These are phyloP conservation scores for Eumerus sabulonum DNA, from an alignment of 2,888 invertebrate species.

Conservation along the genomic window DNA sequence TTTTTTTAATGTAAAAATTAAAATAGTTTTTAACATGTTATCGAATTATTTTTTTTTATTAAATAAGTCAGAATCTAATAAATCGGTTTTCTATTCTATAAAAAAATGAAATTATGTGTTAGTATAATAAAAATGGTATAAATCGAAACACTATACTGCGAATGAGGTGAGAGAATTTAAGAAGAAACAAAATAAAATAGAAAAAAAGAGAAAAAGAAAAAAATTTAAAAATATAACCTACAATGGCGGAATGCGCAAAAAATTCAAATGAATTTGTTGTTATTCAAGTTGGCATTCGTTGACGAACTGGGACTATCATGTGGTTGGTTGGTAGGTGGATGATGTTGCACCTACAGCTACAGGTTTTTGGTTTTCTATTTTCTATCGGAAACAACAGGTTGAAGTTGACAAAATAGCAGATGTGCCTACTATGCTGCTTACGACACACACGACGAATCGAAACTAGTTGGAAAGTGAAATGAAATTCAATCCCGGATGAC, in stretches of 20 bases:
- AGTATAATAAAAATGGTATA: constrained; percentile 42
- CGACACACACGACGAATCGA: constrained; percentile 36
- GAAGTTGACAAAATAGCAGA: constrained; percentile 20
- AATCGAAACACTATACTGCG: constrained; percentile 44
- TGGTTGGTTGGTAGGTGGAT: constrained; percentile 19
- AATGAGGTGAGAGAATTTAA: constrained; percentile 30
- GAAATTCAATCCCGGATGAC: constrained; percentile 4
- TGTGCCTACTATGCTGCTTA: constrained; percentile 44
- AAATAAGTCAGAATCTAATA: constrained; percentile 64
- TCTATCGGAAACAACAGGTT: background rate
- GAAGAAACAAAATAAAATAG: background rate
- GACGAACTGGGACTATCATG: constrained; percentile 10
- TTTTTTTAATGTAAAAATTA: constrained; percentile 43
- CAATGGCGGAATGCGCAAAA: constrained; percentile 64
- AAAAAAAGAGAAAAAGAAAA: constrained; percentile 10
- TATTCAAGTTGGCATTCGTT: constrained; percentile 35
- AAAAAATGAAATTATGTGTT: constrained; percentile 6
- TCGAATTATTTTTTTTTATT: constrained; percentile 51
- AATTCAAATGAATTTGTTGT: constrained; percentile 61
- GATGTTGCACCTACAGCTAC: constrained; percentile 34
- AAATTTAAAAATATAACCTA: constrained; percentile 64
- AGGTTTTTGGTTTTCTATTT: constrained; percentile 8
- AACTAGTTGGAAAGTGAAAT: constrained; percentile 29
- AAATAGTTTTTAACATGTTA: constrained; percentile 58
- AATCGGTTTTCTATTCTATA: constrained; percentile 58